Percentiles rank a stretch among this genome's conserved stretches.
Conservation (phyloP, 92 coral and sea anemone genomes). For the Siderastrea siderea region DNA sequence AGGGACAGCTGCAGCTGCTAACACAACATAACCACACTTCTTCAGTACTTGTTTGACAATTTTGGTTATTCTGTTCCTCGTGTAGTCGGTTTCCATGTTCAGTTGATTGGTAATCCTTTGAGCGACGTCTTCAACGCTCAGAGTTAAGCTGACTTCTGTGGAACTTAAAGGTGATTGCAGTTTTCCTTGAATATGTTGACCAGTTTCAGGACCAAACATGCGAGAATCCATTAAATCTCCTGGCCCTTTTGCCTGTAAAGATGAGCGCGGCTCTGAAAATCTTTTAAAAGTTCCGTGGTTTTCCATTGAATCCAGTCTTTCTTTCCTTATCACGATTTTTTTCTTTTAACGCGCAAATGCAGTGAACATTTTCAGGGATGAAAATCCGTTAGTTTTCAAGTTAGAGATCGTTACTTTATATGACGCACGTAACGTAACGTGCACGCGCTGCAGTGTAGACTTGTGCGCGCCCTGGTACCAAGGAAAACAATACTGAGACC, state of each 20-base stretch:
- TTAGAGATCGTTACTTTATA: neutral
- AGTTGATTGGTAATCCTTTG: neutral
- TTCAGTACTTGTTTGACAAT: constrained; percentile 5
- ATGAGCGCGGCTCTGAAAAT: neutral
- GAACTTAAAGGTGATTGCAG: constrained; percentile 3
- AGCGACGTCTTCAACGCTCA: constrained; percentile 9
- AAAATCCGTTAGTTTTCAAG: neutral
- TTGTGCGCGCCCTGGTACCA: too few relatives aligned
- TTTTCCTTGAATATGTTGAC: neutral
- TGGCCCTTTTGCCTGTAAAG: neutral
- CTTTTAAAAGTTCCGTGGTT: neutral
- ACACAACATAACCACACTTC: constrained; percentile 35
- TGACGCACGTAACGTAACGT: neutral
- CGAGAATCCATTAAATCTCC: neutral
- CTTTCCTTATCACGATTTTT: neutral
- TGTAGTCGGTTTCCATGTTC: neutral
- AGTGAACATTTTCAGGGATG: too few relatives aligned
- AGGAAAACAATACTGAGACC: too few relatives aligned
- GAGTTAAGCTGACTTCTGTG: constrained; percentile 12
- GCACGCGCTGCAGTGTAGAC: neutral
- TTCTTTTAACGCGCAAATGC: too few relatives aligned
- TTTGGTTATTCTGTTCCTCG: neutral
- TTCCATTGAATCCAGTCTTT: neutral
- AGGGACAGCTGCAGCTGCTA: constrained; percentile 45
- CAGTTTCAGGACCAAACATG: neutral